Conservation (phyloP, 2,888 invertebrate species). For the Diachrysia chrysitis region DNA sequence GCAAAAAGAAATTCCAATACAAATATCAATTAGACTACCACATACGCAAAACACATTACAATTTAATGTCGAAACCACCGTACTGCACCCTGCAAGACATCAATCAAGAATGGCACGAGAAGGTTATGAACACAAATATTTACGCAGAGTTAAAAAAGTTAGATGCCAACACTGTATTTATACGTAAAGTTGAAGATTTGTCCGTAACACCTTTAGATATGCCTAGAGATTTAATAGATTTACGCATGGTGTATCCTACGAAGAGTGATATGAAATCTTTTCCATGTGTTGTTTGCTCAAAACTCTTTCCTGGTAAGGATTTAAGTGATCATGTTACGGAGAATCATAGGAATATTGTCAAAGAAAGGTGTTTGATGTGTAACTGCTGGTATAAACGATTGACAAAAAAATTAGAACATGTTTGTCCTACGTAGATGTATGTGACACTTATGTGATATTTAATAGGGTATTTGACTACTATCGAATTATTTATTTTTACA, state of each 20-base stretch:
- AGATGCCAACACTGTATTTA: slow-evolving; percentile 62
- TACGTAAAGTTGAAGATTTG: slow-evolving; percentile 61
- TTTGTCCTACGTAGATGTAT: not conserved
- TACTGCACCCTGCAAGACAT: slow-evolving; percentile 64
- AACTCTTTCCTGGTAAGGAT: not conserved
- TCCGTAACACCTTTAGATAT: slow-evolving; percentile 39
- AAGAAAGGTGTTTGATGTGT: not conserved
- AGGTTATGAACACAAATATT: slow-evolving; percentile 66
- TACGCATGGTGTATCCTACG: slow-evolving; percentile 51
- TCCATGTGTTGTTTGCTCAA: slow-evolving; percentile 11
- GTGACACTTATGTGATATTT: not conserved
- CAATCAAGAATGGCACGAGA: slow-evolving; percentile 77
- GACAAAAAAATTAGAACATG: not conserved
- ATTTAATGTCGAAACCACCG: slow-evolving; percentile 60
- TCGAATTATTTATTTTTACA: no score
- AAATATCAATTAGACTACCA: slow-evolving; percentile 64
- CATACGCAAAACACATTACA: slow-evolving; percentile 72
- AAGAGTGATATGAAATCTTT: not conserved
- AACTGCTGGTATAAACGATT: not conserved
- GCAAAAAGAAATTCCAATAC: slow-evolving; percentile 57
- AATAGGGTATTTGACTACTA: no score
- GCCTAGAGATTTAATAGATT: slow-evolving; percentile 52
- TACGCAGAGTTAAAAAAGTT: slow-evolving; percentile 74
- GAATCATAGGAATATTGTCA: not conserved
- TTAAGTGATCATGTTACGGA: not conserved